Evolutionary conservation across 1,140 invertebrate genomes (phyloP), one percentile per base, ranked within the genome.

Genomic region (Cherax destructor): DNA sequence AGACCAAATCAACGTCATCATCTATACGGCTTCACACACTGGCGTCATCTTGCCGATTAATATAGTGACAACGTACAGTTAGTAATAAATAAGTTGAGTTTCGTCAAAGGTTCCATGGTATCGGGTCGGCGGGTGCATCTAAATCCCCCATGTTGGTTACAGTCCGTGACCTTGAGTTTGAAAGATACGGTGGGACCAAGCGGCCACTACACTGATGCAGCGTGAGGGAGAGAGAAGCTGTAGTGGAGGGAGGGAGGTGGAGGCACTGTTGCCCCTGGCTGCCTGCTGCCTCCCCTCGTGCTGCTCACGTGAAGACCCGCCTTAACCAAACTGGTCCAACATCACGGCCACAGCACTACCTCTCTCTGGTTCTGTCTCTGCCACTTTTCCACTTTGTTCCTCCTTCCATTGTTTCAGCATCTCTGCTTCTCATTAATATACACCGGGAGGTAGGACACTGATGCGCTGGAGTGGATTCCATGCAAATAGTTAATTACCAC

Each of bases 281-380:
- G 11, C 13, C 77, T 47, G 50, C 77, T 30, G 47, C 61, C 81
- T 83, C 81, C 81, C 81, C 81, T 83, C 81, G 81, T 83, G 81
- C 47, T 83, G 81, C 30, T 83, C 81, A 83, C 81, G 81, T 83
- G 81, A 83, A 83, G 81, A 65, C 81, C 81, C 81, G 61, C 59
- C 77, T 56, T 4, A 56, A 21, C 77, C 77, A 56, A 21, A 49
- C 50, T 56, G 47, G 47, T 49, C 81, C 52, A 30, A 56, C 80
- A 56, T 61, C 56, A 59, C 56, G 56, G 16, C 56, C 56, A 59
- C 56, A 59, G 16, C 56, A 59, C 9, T 21, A 18, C 61, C 61
- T 18, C 13, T 65, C 61, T 5, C 61, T 65, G 3, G 9, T 56
- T 13, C 52, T 1, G 0, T 41, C 30, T 41, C 30, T 10, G 52